Base-by-base conservation (phyloP, 2,113 vertebrate genomes). In the Sylvilagus bachmani region DNA sequence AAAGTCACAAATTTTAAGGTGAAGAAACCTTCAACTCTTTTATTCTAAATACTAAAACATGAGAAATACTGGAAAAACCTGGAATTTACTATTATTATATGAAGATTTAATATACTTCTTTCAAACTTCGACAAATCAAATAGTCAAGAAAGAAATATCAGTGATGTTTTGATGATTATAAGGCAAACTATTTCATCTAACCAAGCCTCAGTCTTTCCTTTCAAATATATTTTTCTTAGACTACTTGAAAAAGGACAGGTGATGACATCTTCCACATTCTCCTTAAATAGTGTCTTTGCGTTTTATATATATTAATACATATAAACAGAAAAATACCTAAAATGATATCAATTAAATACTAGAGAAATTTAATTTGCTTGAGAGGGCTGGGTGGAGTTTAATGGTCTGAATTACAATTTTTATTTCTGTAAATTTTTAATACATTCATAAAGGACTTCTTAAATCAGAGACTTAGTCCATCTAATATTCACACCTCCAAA, bases 141-240 rank as follows among this genome's bases (percentile, higher is more conserved):
- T 51, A 61, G 25, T 83, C 31, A 67, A 75, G 55, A 89, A 95
- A 73, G 79, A 61, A 79, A 86, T 75, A 86, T 80, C 33, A 75
- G 49, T 24, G 29, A 64, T 9, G 77, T 78, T 92, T 80, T 70
- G 17, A 73, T 83, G 6, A 78, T 64, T n/a, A n/a, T n/a, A 84
- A 95, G 6, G 10, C 3, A 91, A 93, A 75, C 11, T 36, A 33
- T 87, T 64, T 69, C 10, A 67, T 75, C 29, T 79, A 25, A 82
- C 10, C 9, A 91, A 87, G 29, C 29, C 5, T 17, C 8, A 51
- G 3, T 8, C 49, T 78, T 51, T 85, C 14, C 22, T 81, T 91
- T 93, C 64, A 75, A 91, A 80, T 49, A 58, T 25, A 36, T 70
- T 66, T 90, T 81, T 89, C 79, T 73, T 71, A 91, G 44, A 64